Evolutionary conservation across 2,113 vertebrate species (phyloP), one percentile per base, ranked within the genome.

Genomic region (Spizaetus ornatus): DNA sequence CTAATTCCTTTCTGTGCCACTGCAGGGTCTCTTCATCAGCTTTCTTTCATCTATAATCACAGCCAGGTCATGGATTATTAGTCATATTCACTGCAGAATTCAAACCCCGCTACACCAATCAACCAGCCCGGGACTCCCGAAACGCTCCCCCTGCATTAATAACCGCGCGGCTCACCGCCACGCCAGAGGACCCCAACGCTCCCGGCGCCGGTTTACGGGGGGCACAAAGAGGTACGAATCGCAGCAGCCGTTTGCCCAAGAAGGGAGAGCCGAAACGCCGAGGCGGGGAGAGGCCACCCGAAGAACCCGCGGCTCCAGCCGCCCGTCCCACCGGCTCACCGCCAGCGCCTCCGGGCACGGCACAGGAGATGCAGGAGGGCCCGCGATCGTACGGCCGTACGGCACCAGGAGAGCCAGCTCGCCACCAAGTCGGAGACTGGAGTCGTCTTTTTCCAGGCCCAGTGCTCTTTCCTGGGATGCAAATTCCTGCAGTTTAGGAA

Each of bases 11-110:
- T 96, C 93, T 85, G 94, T 88, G 91, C 74, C 91, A 72, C 95
- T 23, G 95, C 92, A 82, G 96, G 94, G 91, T 83, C 93, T 91
- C 90, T 87, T 91, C 93, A 96, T 96, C 89, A 91, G 95, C 81
- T 89, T 96, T 16, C 93, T 96, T 96, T 96, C 96, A 97, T 95
- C 95, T 86, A 79, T 86, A 94, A 94, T 95, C 95, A 97, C 84
- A 91, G 95, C 53, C 95, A 96, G 88, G 94, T 82, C 86, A 96
- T 53, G 89, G 94, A 86, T 95, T 94, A 93, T 91, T 94, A 95
- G 80, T 93, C 90, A 97, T 91, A 95, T 93, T 94, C 96, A 96
- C 74, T 10, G 65, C 93, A 89, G 88, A 93, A 91, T 84, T 92
- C 91, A 67, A 81, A 36, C 92, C 87, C 78, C 12, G 22, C 94